These are phyloP conservation scores for Bombus consobrinus DNA, from an alignment of 1,140 invertebrate species.

Conservation along the genomic window DNA sequence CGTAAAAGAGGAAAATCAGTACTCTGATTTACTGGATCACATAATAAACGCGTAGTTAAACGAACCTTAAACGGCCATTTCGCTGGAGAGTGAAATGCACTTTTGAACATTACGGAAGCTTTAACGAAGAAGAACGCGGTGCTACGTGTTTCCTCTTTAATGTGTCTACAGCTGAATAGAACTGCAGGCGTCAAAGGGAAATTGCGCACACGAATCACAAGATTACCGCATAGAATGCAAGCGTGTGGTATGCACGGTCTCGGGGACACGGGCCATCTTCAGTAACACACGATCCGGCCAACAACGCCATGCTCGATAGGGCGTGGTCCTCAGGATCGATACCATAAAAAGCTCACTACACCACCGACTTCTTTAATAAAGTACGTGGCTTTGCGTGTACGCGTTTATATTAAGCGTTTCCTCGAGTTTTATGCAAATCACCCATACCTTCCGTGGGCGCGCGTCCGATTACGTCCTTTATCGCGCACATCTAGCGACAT, in stretches of 20 bases:
- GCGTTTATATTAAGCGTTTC: slow-evolving; percentile 2
- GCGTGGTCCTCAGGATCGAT: slow-evolving; percentile 75
- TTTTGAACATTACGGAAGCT: slow-evolving; percentile 8
- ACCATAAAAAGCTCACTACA: slow-evolving; percentile 71
- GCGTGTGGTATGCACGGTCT: neutral
- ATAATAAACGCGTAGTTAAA: neutral
- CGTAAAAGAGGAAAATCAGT: neutral
- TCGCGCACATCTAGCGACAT: neutral
- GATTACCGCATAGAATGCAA: neutral
- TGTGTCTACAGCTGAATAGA: slow-evolving; percentile 28
- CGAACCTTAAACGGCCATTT: slow-evolving; percentile 29
- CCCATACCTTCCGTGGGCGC: neutral
- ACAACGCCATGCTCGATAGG: slow-evolving; percentile 50
- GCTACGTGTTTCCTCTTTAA: slow-evolving; percentile 21
- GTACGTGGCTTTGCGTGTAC: neutral
- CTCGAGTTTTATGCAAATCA: slow-evolving; percentile 6
- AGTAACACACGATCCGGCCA: neutral
- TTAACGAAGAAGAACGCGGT: slow-evolving; percentile 34
- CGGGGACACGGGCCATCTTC: slow-evolving; percentile 25
- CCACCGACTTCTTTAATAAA: slow-evolving; percentile 24
- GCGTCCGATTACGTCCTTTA: neutral
- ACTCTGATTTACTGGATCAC: too few relatives aligned
- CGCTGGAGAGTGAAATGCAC: slow-evolving; percentile 13
- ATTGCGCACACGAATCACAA: slow-evolving; percentile 35
- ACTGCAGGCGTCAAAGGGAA: slow-evolving; percentile 38